Percentiles rank a stretch among this genome's conserved stretches.
Evolutionary conservation across 2,888 invertebrate genomes (phyloP).

Genomic region (Limnephilus lunatus): DNA sequence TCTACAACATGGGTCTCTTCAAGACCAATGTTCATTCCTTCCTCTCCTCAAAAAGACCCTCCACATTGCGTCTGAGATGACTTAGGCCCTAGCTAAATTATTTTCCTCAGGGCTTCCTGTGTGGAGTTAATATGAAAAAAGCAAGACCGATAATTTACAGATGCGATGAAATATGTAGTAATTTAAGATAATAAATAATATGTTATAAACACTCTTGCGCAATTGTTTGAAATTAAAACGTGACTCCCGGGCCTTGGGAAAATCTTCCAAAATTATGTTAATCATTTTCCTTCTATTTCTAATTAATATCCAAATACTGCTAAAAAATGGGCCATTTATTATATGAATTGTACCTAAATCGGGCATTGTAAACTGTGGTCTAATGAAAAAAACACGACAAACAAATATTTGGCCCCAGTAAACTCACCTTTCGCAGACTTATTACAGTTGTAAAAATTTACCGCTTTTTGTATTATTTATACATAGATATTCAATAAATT

Average conservation of each 20-base stretch:
- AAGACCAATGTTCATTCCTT: no score
- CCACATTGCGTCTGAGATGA: no score
- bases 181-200: no score
- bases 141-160: no score
- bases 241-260: not conserved
- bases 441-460: constrained; percentile 43
- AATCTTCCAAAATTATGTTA: not conserved
- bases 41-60: no score
- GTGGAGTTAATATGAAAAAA: no score
- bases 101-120: no score
- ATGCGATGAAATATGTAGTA: no score
- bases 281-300: not conserved
- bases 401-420: not conserved
- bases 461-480: constrained; percentile 46
- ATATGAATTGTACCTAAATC: not conserved
- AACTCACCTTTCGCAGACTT: constrained; percentile 18
- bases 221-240: not conserved
- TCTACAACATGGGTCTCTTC: no score
- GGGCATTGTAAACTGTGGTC: not conserved
- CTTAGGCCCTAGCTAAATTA: no score
- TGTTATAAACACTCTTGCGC: not conserved
- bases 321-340: not conserved
- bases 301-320: not conserved
- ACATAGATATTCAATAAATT: constrained; percentile 50
- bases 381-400: not conserved